phyloP scores from a whole-genome alignment of 2,888 invertebrate genomes.

The Boloria euphrosyne region DNA sequence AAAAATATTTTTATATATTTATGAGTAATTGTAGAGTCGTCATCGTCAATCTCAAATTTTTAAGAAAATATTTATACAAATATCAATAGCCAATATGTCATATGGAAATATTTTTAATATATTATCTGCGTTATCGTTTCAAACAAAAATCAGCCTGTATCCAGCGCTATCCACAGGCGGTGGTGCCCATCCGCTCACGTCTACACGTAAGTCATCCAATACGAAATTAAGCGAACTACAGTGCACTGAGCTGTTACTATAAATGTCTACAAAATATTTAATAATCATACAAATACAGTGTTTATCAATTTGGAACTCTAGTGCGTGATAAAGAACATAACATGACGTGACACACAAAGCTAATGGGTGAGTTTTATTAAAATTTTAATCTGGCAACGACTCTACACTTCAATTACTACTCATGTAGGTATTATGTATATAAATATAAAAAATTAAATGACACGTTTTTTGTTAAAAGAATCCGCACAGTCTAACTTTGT shows the following conservation, averaged over 20 bases:
- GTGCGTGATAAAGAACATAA: slow-evolving; percentile 37
- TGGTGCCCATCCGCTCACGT: slow-evolving; percentile 38
- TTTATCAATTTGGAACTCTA: slow-evolving; percentile 11
- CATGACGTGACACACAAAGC: slow-evolving; percentile 51
- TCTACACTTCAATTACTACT: too few species aligned
- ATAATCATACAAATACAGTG: slow-evolving; percentile 23
- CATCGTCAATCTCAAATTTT: too few species aligned
- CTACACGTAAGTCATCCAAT: slow-evolving; percentile 33
- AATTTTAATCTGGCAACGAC: background rate
- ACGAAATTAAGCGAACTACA: slow-evolving; percentile 30
- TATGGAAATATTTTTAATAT: slow-evolving; percentile 4
- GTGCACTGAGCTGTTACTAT: slow-evolving; percentile 17
- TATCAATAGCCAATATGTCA: background rate
- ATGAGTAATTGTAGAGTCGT: too few species aligned
- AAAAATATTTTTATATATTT: too few species aligned
- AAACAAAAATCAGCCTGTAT: slow-evolving; percentile 48
- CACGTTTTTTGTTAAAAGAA: too few species aligned
- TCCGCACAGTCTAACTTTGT: too few species aligned
- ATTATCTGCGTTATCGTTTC: slow-evolving; percentile 23
- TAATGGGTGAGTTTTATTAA: slow-evolving; percentile 50
- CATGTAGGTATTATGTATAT: too few species aligned
- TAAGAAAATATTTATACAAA: too few species aligned
- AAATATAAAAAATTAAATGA: too few species aligned
- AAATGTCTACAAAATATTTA: slow-evolving; percentile 19
- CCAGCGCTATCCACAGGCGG: slow-evolving; percentile 32